Evolutionary conservation across 30 jellyfish, hydroid and myxozoan genomes (phyloP), one percentile per base, ranked within the genome.

Genomic region (Mastigias papua): DNA sequence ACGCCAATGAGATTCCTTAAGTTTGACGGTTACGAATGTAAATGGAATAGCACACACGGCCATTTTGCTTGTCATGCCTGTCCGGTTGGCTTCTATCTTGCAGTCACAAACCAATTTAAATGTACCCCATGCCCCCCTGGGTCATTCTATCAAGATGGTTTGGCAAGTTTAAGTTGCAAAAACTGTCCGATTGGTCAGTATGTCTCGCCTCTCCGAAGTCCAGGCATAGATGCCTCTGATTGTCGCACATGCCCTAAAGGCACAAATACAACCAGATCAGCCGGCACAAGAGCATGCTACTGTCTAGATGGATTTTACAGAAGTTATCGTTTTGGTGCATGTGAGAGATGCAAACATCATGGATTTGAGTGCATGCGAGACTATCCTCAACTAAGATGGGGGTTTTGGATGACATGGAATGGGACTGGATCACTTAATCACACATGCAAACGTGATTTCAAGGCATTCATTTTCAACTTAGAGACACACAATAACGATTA

Each of bases 171-270:
- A 17, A 26, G 48, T 28, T 84, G 93, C 86, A 84, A 84, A 34
- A 57, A 1, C 25, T 84, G 93, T 62, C 78, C 86, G 9, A 17
- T 51, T 16, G 93, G 93, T n/a, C 93, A 84, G 69, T 69, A 42
- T 49, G 93, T 84, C 21, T 54, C 70, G 1, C 86, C 78, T 3
- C 48, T 49, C 5, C 57, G 65, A 17, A 37, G 88, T 23, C 80
- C 86, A 5, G 93, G 86, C 35, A 84, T 34, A 57, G 33, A 33
- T 31, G 69, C 73, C 2, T 68, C 63, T 28, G 93, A 84, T 20
- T 84, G 93, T 33, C 66, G 15, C n/a, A 84, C 93, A 0, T 84
- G 93, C 34, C 93, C 93, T 3, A 17, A 48, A 27, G 93, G 93
- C 25, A 84, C 93, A 27, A 57, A 84, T 1, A 69, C 83, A 50